Base-by-base conservation (phyloP, 2,888 invertebrate genomes). In the Plagodis pulveraria region DNA sequence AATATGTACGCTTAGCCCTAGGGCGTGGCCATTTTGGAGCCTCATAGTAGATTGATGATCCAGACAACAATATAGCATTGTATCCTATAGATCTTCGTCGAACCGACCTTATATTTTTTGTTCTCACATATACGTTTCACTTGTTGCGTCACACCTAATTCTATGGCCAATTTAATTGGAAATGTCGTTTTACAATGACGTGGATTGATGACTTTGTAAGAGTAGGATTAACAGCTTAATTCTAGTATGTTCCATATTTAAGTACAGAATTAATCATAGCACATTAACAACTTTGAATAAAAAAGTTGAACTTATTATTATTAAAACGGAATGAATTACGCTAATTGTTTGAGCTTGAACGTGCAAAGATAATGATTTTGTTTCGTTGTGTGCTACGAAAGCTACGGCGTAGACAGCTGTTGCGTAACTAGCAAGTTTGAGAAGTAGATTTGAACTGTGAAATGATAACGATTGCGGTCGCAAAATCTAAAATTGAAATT, bases 1-100 rank as follows among this genome's bases (percentile, higher is more conserved):
- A 75, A 71, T 57, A 60, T 41, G 22, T 10, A 40, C 40, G 8
- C 10, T 11, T 35, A n/a, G 67, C 68, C 78, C 65, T 65, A 57
- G 49, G 71, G 76, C 70, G 45, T 42, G 10, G 12, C 11, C 9
- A 49, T 40, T 40, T 41, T 47, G 45, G 33, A 55, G 48, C 54
- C 46, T 57, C 44, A 22, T 50, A 45, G 8, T 53, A 67, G 58
- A 72, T 67, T 68, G 62, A 70, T 66, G 64, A 59, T 62, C 62
- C 51, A 38, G 12, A 58, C 54, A 64, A 60, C 62, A 62, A 62
- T 54, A 64, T 45, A 48, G 48, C 58, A 49, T 59, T 52, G 48
- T 59, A 45, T 50, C 33, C 33, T 36, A 32, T 58, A 49, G 43
- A 32, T 52, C 44, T 51, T 43, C 50, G 49, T 50, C 46, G 52